phyloP scores from a whole-genome alignment of 2,797 vertebrate species.

The Tragelaphus oryx region DNA sequence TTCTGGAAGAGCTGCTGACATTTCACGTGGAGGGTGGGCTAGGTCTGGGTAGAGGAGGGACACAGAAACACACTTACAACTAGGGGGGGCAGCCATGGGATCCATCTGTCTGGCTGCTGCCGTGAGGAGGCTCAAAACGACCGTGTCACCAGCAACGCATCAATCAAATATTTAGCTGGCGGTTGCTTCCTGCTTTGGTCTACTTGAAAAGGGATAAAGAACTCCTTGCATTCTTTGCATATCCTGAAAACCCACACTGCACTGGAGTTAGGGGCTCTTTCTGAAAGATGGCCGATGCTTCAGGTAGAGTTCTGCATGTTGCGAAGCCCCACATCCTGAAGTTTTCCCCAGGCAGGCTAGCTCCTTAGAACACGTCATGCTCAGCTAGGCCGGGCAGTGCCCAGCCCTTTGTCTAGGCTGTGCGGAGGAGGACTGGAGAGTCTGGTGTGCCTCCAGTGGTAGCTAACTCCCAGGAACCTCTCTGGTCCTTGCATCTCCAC shows the following conservation, averaged over 20 bases:
- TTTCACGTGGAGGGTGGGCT: background rate
- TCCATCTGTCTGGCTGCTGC: background rate
- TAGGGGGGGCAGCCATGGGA: background rate
- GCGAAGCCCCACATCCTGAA: background rate
- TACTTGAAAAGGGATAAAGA: background rate
- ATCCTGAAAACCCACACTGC: background rate
- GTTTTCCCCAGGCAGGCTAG: background rate
- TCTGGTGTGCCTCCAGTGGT: background rate
- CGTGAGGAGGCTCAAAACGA: background rate
- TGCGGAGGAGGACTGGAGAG: background rate
- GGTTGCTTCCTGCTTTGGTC: background rate
- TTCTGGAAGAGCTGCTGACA: slow-evolving; percentile 37
- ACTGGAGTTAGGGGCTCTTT: background rate
- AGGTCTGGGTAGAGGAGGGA: background rate
- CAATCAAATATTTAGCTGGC: background rate
- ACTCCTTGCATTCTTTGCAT: background rate
- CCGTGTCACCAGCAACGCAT: background rate
- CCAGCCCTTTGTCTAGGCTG: slow-evolving; percentile 23
- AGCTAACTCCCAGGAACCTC: background rate
- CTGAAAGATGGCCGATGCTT: background rate
- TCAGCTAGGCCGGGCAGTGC: slow-evolving; percentile 28
- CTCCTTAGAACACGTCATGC: background rate
- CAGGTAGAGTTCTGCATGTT: background rate
- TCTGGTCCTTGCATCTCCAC: background rate
- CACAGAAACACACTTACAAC: background rate